Percentiles rank a stretch among this genome's conserved stretches.
Conservation (phyloP, 2,113 vertebrate genomes). For the Menidia beryllina region DNA sequence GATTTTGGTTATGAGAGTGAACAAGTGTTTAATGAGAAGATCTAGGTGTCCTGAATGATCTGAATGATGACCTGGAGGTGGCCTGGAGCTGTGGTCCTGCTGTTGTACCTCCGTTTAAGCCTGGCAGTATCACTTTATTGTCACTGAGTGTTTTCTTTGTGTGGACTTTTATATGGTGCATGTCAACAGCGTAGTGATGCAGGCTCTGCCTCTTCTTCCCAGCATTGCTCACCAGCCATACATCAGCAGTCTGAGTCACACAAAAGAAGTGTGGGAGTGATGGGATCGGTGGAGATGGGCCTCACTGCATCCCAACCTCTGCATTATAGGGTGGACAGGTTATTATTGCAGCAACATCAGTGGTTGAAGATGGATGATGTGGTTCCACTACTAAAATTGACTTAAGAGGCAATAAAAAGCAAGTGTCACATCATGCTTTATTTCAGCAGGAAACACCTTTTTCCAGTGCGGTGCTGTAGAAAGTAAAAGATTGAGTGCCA, state of each 20-base stretch:
- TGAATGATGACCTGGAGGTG: constrained; percentile 16
- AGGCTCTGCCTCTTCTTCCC: constrained; percentile 62
- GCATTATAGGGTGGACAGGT: constrained; percentile 63
- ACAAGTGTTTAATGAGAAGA: too few species aligned
- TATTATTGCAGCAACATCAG: constrained; percentile 66
- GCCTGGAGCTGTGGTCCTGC: neutral
- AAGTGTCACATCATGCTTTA: constrained; percentile 46
- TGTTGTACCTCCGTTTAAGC: constrained; percentile 6
- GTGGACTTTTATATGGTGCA: constrained; percentile 42
- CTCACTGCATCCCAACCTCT: constrained; percentile 57
- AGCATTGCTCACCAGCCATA: constrained; percentile 66
- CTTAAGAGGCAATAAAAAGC: constrained; percentile 39
- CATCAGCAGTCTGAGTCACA: constrained; percentile 76
- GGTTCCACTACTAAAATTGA: constrained; percentile 46
- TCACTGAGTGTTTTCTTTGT: constrained; percentile 46
- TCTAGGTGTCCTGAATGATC: neutral
- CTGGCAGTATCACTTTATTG: constrained; percentile 48
- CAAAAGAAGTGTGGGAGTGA: constrained; percentile 64
- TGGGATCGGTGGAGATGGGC: constrained; percentile 57
- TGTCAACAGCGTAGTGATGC: constrained; percentile 48
- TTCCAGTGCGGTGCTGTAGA: constrained; percentile 19
- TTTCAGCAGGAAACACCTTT: constrained; percentile 40
- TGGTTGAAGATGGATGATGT: constrained; percentile 52
- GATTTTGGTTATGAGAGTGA: too few species aligned
- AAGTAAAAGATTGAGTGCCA: constrained; percentile 30